Conservation (phyloP, 2,888 invertebrate species). For the Cataglyphis albicans region DNA sequence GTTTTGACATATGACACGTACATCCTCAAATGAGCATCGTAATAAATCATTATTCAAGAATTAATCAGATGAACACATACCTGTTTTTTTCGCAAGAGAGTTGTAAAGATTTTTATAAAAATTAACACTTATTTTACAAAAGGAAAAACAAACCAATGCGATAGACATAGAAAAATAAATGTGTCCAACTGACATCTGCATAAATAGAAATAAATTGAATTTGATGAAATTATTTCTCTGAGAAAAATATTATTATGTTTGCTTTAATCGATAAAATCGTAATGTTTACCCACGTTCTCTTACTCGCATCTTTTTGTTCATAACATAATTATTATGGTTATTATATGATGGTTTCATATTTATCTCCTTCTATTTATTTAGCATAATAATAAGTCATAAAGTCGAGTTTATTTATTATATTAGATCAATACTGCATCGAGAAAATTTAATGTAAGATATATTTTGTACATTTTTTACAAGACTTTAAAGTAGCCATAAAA, state of each 20-base stretch:
- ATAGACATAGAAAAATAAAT: neutral
- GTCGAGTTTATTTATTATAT: neutral
- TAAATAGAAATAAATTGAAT: neutral
- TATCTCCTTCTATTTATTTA: no score
- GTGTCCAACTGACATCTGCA: neutral
- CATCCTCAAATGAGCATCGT: no score
- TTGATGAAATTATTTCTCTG: neutral
- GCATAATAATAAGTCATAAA: neutral
- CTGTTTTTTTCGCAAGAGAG: no score
- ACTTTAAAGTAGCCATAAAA: neutral
- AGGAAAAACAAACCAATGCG: neutral
- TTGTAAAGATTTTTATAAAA: no score
- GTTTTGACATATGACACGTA: no score
- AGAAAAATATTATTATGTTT: neutral
- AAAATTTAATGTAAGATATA: neutral
- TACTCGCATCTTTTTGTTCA: neutral
- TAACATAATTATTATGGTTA: neutral
- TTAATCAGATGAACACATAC: no score
- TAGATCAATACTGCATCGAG: neutral
- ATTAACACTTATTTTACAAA: no score
- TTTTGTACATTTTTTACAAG: slow-evolving; percentile 1
- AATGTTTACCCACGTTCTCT: neutral
- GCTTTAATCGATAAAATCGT: neutral
- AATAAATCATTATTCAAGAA: no score
- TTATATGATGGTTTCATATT: neutral